phyloP scores from a whole-genome alignment of 2,888 invertebrate genomes.

The Koerneria pararmatus region DNA sequence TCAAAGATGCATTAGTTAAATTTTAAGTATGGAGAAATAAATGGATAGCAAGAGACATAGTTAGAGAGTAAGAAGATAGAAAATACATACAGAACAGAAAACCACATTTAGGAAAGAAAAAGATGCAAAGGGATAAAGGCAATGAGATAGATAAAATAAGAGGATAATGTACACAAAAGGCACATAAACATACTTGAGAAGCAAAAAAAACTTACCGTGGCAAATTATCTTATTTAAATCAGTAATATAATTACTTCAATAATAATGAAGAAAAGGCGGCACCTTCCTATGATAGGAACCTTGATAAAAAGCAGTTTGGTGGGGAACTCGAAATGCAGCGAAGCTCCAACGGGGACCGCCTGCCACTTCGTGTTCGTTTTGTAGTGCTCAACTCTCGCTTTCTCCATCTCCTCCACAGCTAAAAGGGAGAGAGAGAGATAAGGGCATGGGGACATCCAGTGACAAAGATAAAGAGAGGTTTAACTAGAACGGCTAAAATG shows the following conservation, averaged over 20 bases:
- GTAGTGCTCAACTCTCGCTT: constrained; percentile 32
- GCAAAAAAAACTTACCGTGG: too few relatives aligned
- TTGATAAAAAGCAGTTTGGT: constrained; percentile 33
- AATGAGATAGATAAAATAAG: too few relatives aligned
- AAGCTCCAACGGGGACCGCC: constrained; percentile 72
- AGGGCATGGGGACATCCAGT: too few relatives aligned
- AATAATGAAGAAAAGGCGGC: background rate
- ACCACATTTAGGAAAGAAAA: constrained; percentile 6
- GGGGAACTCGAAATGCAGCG: constrained; percentile 78
- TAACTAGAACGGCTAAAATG: too few relatives aligned
- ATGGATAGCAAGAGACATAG: background rate
- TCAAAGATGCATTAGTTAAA: too few relatives aligned
- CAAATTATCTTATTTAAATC: too few relatives aligned
- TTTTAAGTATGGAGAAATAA: background rate
- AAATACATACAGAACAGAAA: constrained; percentile 13
- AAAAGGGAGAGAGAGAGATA: too few relatives aligned
- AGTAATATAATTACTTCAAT: background rate
- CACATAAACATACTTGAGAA: too few relatives aligned
- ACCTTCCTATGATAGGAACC: background rate
- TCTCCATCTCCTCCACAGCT: constrained; percentile 31
- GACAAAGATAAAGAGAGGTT: too few relatives aligned
- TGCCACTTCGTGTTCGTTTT: constrained; percentile 68
- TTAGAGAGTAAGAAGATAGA: too few relatives aligned
- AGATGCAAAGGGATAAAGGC: too few relatives aligned
- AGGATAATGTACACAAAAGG: too few relatives aligned